Evolutionary conservation across 1,140 invertebrate species (phyloP).

Genomic region (Thereuonema tuberculata): DNA sequence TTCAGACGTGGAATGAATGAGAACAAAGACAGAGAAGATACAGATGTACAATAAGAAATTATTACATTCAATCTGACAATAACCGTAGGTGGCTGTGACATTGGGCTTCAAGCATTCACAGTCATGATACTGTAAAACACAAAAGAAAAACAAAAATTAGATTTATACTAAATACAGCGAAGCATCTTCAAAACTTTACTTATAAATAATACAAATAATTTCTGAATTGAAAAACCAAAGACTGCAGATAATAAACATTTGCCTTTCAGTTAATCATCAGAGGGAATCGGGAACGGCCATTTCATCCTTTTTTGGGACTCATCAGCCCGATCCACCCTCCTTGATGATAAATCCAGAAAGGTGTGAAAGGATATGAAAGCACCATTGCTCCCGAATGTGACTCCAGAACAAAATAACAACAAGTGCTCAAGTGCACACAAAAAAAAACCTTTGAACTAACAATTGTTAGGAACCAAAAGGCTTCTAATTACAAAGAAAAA

Average conservation of each 20-base stretch:
- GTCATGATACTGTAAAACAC: constrained; percentile 45
- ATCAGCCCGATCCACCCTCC: too few relatives aligned
- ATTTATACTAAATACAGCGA: not conserved
- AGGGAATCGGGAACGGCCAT: too few relatives aligned
- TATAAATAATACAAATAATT: not conserved
- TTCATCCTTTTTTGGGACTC: too few relatives aligned
- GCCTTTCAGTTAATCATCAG: constrained; percentile 20
- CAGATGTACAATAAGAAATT: constrained; percentile 70
- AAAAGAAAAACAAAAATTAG: not conserved
- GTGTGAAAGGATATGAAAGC: constrained; percentile 12
- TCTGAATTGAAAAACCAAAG: constrained; percentile 24
- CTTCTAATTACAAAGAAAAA: too few relatives aligned
- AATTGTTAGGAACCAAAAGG: too few relatives aligned
- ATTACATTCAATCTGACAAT: constrained; percentile 59
- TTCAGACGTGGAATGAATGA: constrained; percentile 81
- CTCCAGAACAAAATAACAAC: too few relatives aligned
- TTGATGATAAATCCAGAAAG: too few relatives aligned
- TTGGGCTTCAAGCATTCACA: constrained; percentile 52
- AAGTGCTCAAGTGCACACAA: too few relatives aligned
- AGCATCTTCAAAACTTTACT: not conserved
- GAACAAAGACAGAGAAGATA: constrained; percentile 73
- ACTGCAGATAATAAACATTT: constrained; percentile 44
- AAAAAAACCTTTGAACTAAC: too few relatives aligned
- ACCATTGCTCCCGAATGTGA: too few relatives aligned
- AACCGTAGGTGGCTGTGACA: constrained; percentile 44